These are phyloP conservation scores for Campylorhamphus procurvoides DNA, from an alignment of 2,113 vertebrate species.

Conservation along the genomic window DNA sequence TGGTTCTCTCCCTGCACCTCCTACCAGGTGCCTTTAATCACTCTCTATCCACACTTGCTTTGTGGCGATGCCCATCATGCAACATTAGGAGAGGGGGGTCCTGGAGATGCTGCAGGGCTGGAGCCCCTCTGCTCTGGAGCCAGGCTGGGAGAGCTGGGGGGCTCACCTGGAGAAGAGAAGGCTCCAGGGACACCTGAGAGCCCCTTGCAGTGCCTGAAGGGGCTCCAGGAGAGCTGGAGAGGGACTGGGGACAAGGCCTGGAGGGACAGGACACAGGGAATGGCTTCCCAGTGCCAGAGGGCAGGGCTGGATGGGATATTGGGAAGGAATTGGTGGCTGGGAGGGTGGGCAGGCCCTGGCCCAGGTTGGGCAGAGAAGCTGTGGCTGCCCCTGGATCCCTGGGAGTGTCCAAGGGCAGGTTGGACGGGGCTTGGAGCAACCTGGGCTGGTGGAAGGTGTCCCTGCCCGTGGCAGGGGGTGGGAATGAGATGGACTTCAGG, in stretches of 20 bases:
- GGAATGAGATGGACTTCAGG: accelerated
- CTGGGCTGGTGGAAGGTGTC: no score
- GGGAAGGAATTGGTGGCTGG: no score
- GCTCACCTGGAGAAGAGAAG: not conserved
- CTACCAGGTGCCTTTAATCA: accelerated
- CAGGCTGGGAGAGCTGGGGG: not conserved
- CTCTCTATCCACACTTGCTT: accelerated
- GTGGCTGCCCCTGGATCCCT: no score
- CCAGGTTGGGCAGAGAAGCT: no score
- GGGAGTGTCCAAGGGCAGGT: no score
- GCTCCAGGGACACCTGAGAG: not conserved
- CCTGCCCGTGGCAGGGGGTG: no score
- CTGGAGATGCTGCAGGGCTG: not conserved
- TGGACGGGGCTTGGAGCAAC: no score
- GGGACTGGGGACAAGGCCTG: no score
- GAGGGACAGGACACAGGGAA: no score
- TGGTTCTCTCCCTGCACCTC: not conserved
- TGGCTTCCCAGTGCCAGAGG: no score
- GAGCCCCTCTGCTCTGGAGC: not conserved
- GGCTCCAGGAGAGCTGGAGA: not conserved
- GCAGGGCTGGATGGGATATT: no score
- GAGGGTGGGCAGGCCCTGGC: no score
- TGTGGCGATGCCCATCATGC: accelerated
- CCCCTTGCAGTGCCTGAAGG: not conserved
- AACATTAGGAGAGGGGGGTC: accelerated